These are phyloP conservation scores for Meiosimyza decipiens DNA, from an alignment of 2,888 invertebrate species.

Conservation along the genomic window DNA sequence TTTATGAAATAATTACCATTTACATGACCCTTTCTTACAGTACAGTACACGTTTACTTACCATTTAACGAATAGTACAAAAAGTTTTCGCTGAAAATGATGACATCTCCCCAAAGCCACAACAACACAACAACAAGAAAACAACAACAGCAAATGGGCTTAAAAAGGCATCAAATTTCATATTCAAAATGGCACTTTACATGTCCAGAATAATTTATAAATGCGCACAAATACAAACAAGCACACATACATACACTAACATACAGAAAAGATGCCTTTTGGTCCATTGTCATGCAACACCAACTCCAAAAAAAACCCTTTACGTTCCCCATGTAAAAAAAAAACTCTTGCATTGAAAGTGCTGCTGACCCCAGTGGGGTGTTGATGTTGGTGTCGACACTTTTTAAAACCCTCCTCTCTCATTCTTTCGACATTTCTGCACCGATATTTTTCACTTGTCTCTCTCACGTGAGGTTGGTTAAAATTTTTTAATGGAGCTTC, in stretches of 20 bases:
- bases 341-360: not conserved
- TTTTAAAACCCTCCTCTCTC: conserved; percentile 18
- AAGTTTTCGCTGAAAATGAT: no score
- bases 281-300: conserved; percentile 20
- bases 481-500: conserved; percentile 37
- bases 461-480: conserved; percentile 22
- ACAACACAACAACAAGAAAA: conserved; percentile 16
- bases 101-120: not conserved
- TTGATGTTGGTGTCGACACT: conserved; percentile 39
- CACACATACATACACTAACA: conserved; percentile 10
- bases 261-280: conserved; percentile 22
- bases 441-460: not conserved
- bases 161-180: conserved; percentile 64
- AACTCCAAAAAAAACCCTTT: not conserved
- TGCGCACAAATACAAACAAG: conserved; percentile 48
- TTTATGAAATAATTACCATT: no score
- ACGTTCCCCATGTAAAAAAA: no score
- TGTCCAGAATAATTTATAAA: conserved; percentile 67
- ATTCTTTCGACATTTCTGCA: not conserved
- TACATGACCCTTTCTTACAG: no score
- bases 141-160: conserved; percentile 23
- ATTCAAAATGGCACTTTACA: conserved; percentile 67
- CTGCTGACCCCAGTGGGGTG: not conserved
- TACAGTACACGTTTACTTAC: no score
- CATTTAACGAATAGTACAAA: no score